phyloP scores from a whole-genome alignment of 2,797 vertebrate genomes.

The Pseudomugil tenellus region DNA sequence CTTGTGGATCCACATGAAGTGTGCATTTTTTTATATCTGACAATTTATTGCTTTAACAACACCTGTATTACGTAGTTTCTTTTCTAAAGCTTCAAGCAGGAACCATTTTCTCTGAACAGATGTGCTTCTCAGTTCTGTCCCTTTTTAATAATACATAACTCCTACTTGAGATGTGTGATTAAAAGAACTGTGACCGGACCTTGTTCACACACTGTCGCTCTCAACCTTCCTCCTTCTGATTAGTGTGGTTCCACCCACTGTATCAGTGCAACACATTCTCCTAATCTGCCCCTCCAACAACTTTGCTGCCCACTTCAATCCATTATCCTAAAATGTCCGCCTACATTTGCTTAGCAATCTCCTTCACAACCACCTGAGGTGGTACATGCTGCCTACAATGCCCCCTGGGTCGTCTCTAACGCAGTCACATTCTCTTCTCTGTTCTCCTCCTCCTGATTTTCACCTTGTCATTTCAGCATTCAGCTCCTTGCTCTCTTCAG shows the following conservation, averaged over 20 bases:
- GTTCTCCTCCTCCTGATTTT: conserved; percentile 45
- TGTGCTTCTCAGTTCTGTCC: conserved; percentile 51
- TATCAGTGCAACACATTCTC: conserved; percentile 28
- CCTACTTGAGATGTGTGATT: conserved; percentile 67
- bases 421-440: conserved; percentile 50
- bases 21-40: conserved; percentile 18
- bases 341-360: conserved; percentile 65
- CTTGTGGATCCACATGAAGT: conserved; percentile 35
- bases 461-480: conserved; percentile 58
- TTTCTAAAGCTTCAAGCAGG: conserved; percentile 32
- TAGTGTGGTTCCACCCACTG: conserved; percentile 51
- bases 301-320: conserved; percentile 60
- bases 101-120: conserved; percentile 27
- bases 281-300: conserved; percentile 41
- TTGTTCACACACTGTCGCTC: conserved; percentile 42
- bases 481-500: conserved; percentile 52
- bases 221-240: conserved; percentile 44
- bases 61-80: conserved; percentile 34
- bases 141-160: conserved; percentile 70
- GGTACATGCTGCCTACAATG: conserved; percentile 57
- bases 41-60: conserved; percentile 31
- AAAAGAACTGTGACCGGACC: conserved; percentile 65
- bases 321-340: conserved; percentile 74
- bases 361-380: conserved; percentile 55
- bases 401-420: conserved; percentile 53